These are phyloP conservation scores for Penelope pileata DNA, from an alignment of 2,113 vertebrate genomes.

Conservation along the genomic window DNA sequence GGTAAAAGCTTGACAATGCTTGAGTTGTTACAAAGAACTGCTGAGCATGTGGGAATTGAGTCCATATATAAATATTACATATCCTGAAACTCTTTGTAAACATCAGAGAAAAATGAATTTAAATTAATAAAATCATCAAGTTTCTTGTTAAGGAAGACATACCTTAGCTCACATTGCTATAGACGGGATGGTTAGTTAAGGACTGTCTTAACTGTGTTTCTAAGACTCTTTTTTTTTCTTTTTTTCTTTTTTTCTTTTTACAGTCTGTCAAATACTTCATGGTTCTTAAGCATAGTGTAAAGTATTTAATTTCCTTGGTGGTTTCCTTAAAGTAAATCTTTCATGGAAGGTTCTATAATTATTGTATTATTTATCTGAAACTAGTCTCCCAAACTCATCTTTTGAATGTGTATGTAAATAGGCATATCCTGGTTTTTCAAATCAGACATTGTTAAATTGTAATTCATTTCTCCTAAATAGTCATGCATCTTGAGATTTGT, in stretches of 20 bases:
- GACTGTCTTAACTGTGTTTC: neutral
- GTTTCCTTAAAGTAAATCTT: slow-evolving; percentile 59
- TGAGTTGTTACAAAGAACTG: slow-evolving; percentile 55
- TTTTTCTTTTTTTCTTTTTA: neutral
- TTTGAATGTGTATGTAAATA: slow-evolving; percentile 19
- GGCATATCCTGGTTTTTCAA: neutral
- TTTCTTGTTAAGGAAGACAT: neutral
- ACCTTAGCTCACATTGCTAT: neutral
- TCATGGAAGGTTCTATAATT: slow-evolving; percentile 49
- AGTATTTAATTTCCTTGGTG: slow-evolving; percentile 62
- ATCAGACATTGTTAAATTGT: slow-evolving; percentile 7
- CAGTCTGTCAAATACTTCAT: neutral
- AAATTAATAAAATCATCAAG: neutral
- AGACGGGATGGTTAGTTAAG: neutral
- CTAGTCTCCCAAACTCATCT: slow-evolving; percentile 26
- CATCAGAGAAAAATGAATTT: neutral
- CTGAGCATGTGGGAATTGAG: slow-evolving; percentile 55
- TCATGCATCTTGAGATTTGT: neutral
- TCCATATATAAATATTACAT: slow-evolving; percentile 59
- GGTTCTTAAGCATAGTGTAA: slow-evolving; percentile 52
- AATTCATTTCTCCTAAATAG: neutral
- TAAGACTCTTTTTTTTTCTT: neutral
- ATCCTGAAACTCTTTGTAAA: neutral
- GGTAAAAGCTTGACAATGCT: slow-evolving; percentile 35
- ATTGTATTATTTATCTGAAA: slow-evolving; percentile 63